Evolutionary conservation across 2,888 invertebrate genomes (phyloP).

Genomic region (Trichogramma evanescens): DNA sequence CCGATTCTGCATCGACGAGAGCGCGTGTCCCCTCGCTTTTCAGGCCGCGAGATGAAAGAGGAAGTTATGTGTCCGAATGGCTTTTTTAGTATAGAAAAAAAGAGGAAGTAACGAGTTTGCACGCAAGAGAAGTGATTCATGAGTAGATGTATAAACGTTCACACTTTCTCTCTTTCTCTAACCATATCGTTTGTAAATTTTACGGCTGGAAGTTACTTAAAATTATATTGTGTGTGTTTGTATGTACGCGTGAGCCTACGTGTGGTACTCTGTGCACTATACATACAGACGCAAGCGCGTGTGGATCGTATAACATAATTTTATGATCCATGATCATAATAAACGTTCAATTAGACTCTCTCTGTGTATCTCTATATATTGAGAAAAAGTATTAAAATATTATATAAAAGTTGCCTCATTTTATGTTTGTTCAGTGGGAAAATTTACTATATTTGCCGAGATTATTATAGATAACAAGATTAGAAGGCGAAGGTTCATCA

Average conservation of each 20-base stretch:
- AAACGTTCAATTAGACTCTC: no score
- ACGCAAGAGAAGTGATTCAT: not conserved
- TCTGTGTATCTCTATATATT: no score
- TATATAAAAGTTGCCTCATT: no score
- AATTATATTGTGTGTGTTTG: slow-evolving; percentile 4
- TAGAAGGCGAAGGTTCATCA: not conserved
- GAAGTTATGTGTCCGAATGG: not conserved
- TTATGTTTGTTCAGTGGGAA: no score
- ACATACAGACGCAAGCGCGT: no score
- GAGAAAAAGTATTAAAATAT: no score
- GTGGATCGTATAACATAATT: not conserved
- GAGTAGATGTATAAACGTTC: slow-evolving; percentile 12
- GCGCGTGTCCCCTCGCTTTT: not conserved
- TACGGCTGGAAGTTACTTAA: slow-evolving; percentile 10
- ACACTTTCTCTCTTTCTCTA: slow-evolving; percentile 20
- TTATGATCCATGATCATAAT: slow-evolving; percentile 8
- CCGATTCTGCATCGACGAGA: no score
- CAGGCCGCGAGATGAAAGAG: not conserved
- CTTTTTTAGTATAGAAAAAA: not conserved
- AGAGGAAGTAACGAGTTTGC: not conserved
- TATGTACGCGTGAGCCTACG: not conserved
- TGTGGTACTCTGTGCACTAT: not conserved
- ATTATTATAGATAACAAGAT: no score
- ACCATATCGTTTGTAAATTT: slow-evolving; percentile 17
- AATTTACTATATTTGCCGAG: no score